Percentiles rank a stretch among this genome's conserved stretches.
Evolutionary conservation across 2,888 invertebrate genomes (phyloP).

Genomic region (Elegia similella): DNA sequence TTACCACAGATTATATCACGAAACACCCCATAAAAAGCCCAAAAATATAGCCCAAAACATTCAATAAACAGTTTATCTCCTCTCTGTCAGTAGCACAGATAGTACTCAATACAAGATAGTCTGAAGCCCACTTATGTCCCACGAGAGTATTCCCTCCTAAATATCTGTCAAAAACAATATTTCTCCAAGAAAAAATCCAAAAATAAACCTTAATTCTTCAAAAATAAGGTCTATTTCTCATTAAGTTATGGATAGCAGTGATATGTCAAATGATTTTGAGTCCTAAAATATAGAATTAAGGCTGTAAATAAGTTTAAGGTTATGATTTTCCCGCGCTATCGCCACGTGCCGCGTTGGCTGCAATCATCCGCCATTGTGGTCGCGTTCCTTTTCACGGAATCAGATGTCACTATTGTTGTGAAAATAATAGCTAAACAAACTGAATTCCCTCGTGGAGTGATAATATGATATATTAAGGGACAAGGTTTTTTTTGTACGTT

Average conservation of each 20-base stretch:
- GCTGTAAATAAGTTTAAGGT: slow-evolving; percentile 4
- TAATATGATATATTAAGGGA: slow-evolving; percentile 9
- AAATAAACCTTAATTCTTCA: neutral
- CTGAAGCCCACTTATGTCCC: slow-evolving; percentile 20
- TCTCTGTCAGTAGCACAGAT: slow-evolving; percentile 13
- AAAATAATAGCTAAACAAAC: slow-evolving; percentile 13
- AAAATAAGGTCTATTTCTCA: neutral
- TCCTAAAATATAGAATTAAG: neutral
- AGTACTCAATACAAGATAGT: slow-evolving; percentile 13
- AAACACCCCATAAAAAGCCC: slow-evolving; percentile 2
- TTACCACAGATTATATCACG: neutral
- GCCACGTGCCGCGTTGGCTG: slow-evolving; percentile 18
- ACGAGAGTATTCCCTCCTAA: slow-evolving; percentile 20
- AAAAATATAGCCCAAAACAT: slow-evolving; percentile 9
- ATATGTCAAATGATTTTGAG: neutral
- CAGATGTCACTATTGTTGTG: slow-evolving; percentile 13
- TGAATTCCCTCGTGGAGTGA: slow-evolving; percentile 10
- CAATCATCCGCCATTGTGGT: slow-evolving; percentile 22
- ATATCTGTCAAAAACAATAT: slow-evolving; percentile 25
- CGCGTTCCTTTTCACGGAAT: slow-evolving; percentile 19
- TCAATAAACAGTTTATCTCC: slow-evolving; percentile 5
- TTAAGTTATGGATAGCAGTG: neutral
- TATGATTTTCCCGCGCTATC: slow-evolving; percentile 17
- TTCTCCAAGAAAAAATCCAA: neutral
- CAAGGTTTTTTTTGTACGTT: neutral